Evolutionary conservation across 2,797 vertebrate genomes (phyloP).

Genomic region (Manis crassicaudata): DNA sequence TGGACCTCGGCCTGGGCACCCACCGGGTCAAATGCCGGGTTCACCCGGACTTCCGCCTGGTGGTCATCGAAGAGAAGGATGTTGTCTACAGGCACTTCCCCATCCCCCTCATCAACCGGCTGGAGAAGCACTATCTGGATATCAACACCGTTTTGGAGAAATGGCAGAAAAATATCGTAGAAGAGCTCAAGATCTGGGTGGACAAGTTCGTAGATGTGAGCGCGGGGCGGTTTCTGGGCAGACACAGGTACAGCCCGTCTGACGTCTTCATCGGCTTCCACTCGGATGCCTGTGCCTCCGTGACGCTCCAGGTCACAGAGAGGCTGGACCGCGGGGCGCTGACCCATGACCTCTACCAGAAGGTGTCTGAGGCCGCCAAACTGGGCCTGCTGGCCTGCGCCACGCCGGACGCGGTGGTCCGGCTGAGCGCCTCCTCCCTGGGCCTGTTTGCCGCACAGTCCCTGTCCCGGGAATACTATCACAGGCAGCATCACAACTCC

Average conservation of each 20-base stretch:
- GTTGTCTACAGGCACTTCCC: constrained; percentile 96
- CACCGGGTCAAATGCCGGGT: constrained; percentile 98
- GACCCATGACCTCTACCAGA: constrained; percentile 66
- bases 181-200: constrained; percentile 90
- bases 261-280: constrained; percentile 97
- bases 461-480: constrained; percentile 88
- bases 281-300: constrained; percentile 93
- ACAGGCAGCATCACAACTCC: constrained; percentile 90
- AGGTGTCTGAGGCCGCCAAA: constrained; percentile 86
- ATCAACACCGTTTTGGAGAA: constrained; percentile 91
- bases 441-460: constrained; percentile 80
- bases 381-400: constrained; percentile 92
- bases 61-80: constrained; percentile 96
- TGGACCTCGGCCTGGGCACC: constrained; percentile 96
- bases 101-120: constrained; percentile 96
- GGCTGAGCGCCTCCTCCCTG: constrained; percentile 85
- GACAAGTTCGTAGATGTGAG: constrained; percentile 81
- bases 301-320: constrained; percentile 91
- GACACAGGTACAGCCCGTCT: constrained; percentile 86
- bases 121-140: constrained; percentile 98
- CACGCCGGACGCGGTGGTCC: constrained; percentile 94
- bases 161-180: constrained; percentile 87
- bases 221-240: constrained; percentile 57
- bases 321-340: constrained; percentile 72
- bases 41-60: constrained; percentile 92